Evolutionary conservation across 2,113 vertebrate species (phyloP).

Genomic region (Coturnix japonica): DNA sequence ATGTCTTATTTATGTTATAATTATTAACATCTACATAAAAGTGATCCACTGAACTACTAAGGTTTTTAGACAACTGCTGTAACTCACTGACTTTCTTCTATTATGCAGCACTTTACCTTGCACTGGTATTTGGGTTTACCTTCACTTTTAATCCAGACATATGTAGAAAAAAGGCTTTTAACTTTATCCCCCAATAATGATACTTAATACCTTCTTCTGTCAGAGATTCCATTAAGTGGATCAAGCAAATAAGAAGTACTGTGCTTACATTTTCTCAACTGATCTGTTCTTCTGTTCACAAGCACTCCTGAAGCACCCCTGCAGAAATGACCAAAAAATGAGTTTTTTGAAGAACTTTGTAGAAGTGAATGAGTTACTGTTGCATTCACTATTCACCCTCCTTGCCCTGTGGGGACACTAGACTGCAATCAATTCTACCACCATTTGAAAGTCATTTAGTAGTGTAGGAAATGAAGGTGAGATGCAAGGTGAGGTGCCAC

Average conservation of each 20-base stretch:
- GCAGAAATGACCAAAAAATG: background rate
- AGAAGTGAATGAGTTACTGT: too few relatives aligned
- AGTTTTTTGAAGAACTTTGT: too few relatives aligned
- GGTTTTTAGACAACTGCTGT: conserved; percentile 40
- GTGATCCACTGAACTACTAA: conserved; percentile 64
- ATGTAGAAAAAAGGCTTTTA: background rate
- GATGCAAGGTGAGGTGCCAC: too few relatives aligned
- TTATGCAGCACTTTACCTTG: background rate
- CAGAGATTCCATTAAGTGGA: background rate
- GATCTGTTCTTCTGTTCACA: background rate
- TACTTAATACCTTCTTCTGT: background rate
- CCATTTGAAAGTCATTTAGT: background rate
- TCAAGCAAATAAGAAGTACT: background rate
- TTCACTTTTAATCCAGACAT: conserved; percentile 6
- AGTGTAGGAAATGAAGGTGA: background rate
- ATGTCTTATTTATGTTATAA: conserved; percentile 55
- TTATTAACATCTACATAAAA: conserved; percentile 53
- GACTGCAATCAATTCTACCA: background rate
- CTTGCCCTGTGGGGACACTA: too few relatives aligned
- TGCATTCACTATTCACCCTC: too few relatives aligned
- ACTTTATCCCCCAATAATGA: background rate
- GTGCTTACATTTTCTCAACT: background rate
- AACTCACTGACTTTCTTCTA: conserved; percentile 27
- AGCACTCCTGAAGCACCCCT: background rate
- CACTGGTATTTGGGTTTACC: background rate